Percentiles rank a stretch among this genome's conserved stretches.
Conservation (phyloP, 1,140 invertebrate species). For the Neodiprion fabricii region DNA sequence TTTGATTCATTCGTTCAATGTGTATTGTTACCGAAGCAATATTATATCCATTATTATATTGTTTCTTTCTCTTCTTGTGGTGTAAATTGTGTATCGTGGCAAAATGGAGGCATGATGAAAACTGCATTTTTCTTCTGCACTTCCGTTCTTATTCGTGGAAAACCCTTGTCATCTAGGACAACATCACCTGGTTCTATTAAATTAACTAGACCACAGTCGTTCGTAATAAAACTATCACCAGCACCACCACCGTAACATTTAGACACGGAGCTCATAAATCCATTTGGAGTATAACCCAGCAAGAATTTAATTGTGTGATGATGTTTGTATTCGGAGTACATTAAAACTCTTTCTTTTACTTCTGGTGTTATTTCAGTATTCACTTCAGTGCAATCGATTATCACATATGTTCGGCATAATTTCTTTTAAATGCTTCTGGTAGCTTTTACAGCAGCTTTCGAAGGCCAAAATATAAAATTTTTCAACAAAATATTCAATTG, state of each 20-base stretch:
- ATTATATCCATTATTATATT: too few species aligned
- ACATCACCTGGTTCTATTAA: slow-evolving; percentile 32
- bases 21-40: too few species aligned
- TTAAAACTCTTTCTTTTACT: slow-evolving; percentile 20
- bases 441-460: slow-evolving; percentile 25
- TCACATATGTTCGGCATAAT: slow-evolving; percentile 37
- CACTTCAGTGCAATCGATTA: slow-evolving; percentile 50
- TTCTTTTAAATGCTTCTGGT: slow-evolving; percentile 37
- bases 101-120: too few species aligned
- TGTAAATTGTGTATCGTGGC: too few species aligned
- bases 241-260: slow-evolving; percentile 37
- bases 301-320: slow-evolving; percentile 29
- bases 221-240: slow-evolving; percentile 29
- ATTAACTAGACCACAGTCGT: slow-evolving; percentile 39
- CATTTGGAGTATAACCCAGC: slow-evolving; percentile 25
- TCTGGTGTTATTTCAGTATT: slow-evolving; percentile 34
- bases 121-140: too few species aligned
- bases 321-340: slow-evolving; percentile 27
- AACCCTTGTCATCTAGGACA: slow-evolving; percentile 50
- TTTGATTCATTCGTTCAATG: too few species aligned
- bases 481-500: slow-evolving; percentile 18
- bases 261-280: slow-evolving; percentile 33
- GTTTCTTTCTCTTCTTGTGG: too few species aligned
- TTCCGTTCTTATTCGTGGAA: slow-evolving; percentile 13
- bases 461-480: slow-evolving; percentile 30